Evolutionary conservation across 2,888 invertebrate genomes (phyloP), one percentile per base, ranked within the genome.

Genomic region (Euproctis similis): DNA sequence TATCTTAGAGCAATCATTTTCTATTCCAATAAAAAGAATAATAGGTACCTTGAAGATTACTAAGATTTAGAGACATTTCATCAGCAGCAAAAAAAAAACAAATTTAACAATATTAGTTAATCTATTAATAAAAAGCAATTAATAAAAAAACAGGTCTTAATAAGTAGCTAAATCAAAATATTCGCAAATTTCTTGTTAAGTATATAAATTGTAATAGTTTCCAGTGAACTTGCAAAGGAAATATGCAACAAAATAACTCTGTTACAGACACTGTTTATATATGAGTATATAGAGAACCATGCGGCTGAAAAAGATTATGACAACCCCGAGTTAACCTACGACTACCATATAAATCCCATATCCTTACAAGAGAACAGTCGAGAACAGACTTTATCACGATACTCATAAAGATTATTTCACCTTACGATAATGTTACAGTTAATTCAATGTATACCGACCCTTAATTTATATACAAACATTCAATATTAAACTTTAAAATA

Each of bases 261-360:
- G n/a, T 67, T 60, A 47, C 56, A 57, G 60, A 68, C 61, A 71
- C 65, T 59, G 59, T 57, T 58, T 68, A 60, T 67, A 68, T 67
- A 66, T 71, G 67, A 71, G 60, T 62, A 59, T 64, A 65, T 55
- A 57, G 62, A 54, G 64, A 74, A 70, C 73, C 78, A 72, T 74
- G 75, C 72, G 72, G 73, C 67, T 77, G 71, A 78, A 80, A 78
- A 78, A 82, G 77, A 84, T 82, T 82, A 84, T 82, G 82, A 84
- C 80, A 70, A 65, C 67, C 71, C 69, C 67, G 58, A 53, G 60
- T 58, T 64, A 70, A 70, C 62, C 49, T 63, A 70, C 59, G 69
- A 62, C 65, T 56, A 60, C 63, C 67, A 55, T 66, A 73, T 72
- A 75, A 74, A 75, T 72, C 70, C 60, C 53, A 71, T 64, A 57